Evolutionary conservation across 2,113 vertebrate genomes (phyloP), one percentile per base, ranked within the genome.

Genomic region (Falcunculus frontatus): DNA sequence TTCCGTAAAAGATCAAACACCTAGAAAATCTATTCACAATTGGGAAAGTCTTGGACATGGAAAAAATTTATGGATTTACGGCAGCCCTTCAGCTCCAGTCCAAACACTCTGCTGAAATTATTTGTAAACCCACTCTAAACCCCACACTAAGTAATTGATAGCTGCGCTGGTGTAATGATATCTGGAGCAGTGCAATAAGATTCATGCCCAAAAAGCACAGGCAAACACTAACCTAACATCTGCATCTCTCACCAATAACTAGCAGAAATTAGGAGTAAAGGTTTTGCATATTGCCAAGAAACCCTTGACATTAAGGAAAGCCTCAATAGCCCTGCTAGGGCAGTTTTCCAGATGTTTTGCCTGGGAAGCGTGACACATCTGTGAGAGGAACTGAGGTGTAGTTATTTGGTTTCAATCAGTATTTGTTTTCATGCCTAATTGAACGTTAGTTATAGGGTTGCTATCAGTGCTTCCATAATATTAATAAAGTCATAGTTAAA

Each of bases 281-380:
- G 21, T 67, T 85, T 62, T 79, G 32, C 56, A 91, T 67, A 69
- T 90, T 91, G 32, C 53, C 53, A 88, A 46, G 46, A 57, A 92
- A 80, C 82, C 78, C 53, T 64, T 76, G 78, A 90, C 67, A 83
- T 73, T 69, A 82, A 73, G 50, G 49, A 91, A 94, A 92, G 20
- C 37, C 78, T 83, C 62, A 49, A 5, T 46, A 55, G 30, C 37
- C 70, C 69, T 87, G 32, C 42, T 82, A 74, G 49, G 73, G 56
- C 60, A 78, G 44, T 72, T 89, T 91, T 93, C 77, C 94, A 95
- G 84, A 55, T 84, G 87, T 84, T 94, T 89, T 87, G 32, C 73
- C 78, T 84, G 69, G 39, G 52, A 92, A 95, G 37, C 12, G 94
- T 11, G 16, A 67, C 22, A 35, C 59, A 68, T 56, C 68, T 91